Percentiles rank a stretch among this genome's conserved stretches.
Evolutionary conservation across 2,797 vertebrate genomes (phyloP).

Genomic region (Manis pentadactyla): DNA sequence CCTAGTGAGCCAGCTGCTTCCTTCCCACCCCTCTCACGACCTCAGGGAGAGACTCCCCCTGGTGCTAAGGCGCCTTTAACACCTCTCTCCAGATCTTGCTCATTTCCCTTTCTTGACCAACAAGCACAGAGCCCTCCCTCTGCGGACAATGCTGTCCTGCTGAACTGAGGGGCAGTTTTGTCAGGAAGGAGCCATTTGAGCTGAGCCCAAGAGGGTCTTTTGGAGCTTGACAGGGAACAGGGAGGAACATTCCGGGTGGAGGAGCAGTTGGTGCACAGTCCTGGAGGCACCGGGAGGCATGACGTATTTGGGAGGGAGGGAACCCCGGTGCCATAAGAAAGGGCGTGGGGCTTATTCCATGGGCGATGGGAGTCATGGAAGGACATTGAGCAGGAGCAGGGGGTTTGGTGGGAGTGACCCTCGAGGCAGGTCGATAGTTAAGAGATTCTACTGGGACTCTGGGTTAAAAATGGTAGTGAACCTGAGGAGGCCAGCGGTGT

Average conservation of each 20-base stretch:
- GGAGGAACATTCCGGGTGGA: background rate
- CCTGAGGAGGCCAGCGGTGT: background rate
- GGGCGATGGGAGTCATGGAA: background rate
- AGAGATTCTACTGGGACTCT: background rate
- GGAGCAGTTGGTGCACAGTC: fast-evolving
- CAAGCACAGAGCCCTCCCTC: background rate
- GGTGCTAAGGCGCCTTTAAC: background rate
- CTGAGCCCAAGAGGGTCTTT: background rate
- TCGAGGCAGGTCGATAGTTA: background rate
- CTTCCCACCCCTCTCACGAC: background rate
- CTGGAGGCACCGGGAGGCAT: background rate
- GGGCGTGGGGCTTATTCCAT: no score
- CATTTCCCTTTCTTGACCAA: background rate
- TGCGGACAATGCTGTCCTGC: background rate
- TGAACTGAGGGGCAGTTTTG: background rate
- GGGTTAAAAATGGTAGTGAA: background rate
- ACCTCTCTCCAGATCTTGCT: background rate
- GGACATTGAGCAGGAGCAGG: background rate
- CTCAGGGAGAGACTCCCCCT: background rate
- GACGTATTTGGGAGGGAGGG: background rate
- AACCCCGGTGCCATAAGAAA: fast-evolving
- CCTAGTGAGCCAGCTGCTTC: background rate
- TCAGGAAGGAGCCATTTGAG: background rate
- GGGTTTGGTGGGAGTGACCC: background rate
- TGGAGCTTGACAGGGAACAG: background rate